Percentiles rank a stretch among this genome's conserved stretches.
Conservation (phyloP, 2,888 invertebrate genomes). For the Coelogynopora nodosa region DNA sequence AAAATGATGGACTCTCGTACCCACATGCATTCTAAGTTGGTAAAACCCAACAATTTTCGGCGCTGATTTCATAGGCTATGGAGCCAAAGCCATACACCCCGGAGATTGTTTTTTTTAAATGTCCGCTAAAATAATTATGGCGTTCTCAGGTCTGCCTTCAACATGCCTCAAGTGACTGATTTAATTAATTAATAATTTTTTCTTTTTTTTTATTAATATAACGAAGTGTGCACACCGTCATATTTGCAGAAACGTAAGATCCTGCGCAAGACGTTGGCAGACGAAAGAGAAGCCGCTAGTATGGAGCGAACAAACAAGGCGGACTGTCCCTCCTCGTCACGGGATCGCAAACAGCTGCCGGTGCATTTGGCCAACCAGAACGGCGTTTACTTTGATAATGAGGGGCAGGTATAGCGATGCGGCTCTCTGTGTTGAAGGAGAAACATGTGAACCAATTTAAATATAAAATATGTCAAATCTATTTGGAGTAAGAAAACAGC, state of each 20-base stretch:
- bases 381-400: constrained; percentile 9
- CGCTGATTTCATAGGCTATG: no score
- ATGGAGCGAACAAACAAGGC: neutral
- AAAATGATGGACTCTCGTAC: no score
- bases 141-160: no score
- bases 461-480: no score
- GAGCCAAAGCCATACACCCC: no score
- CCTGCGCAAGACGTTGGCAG: constrained; percentile 71
- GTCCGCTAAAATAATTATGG: no score
- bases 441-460: no score
- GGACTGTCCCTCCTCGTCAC: neutral
- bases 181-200: neutral
- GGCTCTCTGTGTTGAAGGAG: no score
- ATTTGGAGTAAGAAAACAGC: no score
- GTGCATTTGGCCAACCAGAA: constrained; percentile 32
- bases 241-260: constrained; percentile 84
- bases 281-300: constrained; percentile 39
- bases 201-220: neutral
- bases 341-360: neutral
- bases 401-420: neutral
- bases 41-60: no score
- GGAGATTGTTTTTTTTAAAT: no score
- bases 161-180: neutral
- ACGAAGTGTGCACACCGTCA: constrained; percentile 41
- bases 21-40: no score